Base-by-base conservation (phyloP, 2,113 vertebrate species). In the Tragelaphus buxtoni region DNA sequence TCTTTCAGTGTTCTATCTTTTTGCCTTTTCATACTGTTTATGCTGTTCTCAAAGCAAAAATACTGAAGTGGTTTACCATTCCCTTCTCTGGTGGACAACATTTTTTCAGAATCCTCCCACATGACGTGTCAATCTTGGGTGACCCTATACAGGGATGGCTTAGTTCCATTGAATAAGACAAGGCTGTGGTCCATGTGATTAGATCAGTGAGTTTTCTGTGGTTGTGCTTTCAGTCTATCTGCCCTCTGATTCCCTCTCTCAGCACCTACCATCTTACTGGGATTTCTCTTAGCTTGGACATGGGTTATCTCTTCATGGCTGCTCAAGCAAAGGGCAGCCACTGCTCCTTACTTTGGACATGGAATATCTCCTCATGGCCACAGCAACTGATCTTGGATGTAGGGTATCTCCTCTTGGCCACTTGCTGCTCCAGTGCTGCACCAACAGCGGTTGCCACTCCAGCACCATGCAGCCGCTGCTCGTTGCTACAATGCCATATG, bases 391-490 rank as follows among this genome's bases (percentile, higher is more conserved):
- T 4, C n/a, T 69, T 39, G 1, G 18, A 69, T 22, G 9, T 11
- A 69, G 2, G 9, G n/a, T 6, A 11, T 39, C 65, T 69, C 65
- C n/a, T 69, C 65, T 69, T 4, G 0, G 65, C 65, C 4, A 35
- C n/a, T 69, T 0, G 1, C 65, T 35, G 17, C 9, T 39, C n/a
- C n/a, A 6, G 65, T 35, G 18, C 18, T 65, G 32, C 4, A 0
- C 63, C 32, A 9, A 16, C 2, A 0, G 7, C 2, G 10, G 2
- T 35, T 2, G 0, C 18, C n/a, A 69, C n/a, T 39, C n/a, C 18
- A 69, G 63, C 1, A 0, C 63, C 63, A 18, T 4, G 32, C 63
- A 35, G 17, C 32, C 0, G 0, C 17, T 65, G 0, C 18, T 69
- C 4, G 0, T 69, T n/a, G 17, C n/a, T 20, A 35, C n/a, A 69